Base-by-base conservation (phyloP, 1,140 invertebrate genomes). In the Eulimnadia texana region DNA sequence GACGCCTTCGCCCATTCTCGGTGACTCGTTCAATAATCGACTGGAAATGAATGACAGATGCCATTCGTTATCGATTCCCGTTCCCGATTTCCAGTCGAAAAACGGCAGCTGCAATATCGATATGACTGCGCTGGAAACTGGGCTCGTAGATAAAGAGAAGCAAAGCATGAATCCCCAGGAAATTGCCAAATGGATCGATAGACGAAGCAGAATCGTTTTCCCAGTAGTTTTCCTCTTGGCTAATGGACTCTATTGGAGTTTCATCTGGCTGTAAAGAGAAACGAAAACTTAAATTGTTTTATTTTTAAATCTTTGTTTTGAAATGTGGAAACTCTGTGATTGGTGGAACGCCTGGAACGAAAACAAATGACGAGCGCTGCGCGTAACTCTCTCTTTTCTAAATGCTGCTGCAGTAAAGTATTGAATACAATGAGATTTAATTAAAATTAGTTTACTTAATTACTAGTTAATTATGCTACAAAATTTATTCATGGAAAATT, bases 141-240 rank as follows among this genome's bases (percentile, higher is more conserved):
- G 27, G 55, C 42, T 19, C 55, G 23, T 2, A 58, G 28, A 20
- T 10, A 16, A 9, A 0, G 55, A 49, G 27, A 58, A 58, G 50
- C 20, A 50, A 49, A 60, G 50, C 2, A 85, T 90, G 79, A 88
- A 86, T 1, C 86, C 88, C 0, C 86, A 90, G 66, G 84, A 90
- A 71, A 88, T 89, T 47, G 84, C 88, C 58, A 84, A 84, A 50
- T 89, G 86, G 86, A 89, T 92, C 50, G 88, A 91, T 72, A 83
- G 78, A 66, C 78, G 86, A 10, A 86, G 86, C 24, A 77, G 88
- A 28, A 74, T 88, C 19, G 71, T 86, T 2, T 92, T 91, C 70
- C 89, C 89, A 0, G 67, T 83, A 1, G 72, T 82, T 1, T 92
- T 91, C 70, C 66, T 90, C 0, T 76, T 88, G 50, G 91, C 91